These are phyloP conservation scores for Agelastica alni DNA, from an alignment of 2,888 invertebrate species.

Conservation along the genomic window DNA sequence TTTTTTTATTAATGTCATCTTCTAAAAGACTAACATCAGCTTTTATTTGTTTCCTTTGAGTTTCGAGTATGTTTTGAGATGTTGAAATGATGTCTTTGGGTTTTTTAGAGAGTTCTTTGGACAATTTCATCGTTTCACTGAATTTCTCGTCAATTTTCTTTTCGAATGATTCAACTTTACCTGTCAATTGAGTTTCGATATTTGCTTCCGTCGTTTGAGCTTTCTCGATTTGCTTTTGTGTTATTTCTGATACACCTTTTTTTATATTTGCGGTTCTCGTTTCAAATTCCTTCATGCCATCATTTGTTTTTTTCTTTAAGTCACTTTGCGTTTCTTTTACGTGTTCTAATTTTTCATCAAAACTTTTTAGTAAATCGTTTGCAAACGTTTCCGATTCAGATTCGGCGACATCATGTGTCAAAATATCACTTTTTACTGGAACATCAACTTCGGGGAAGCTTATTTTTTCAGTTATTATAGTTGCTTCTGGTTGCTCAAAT, in stretches of 20 bases:
- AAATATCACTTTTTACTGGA: background rate
- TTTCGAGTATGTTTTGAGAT: conserved; percentile 24
- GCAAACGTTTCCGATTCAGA: conserved; percentile 33
- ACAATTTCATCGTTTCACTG: conserved; percentile 36
- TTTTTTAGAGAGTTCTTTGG: conserved; percentile 34
- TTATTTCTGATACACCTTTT: conserved; percentile 17
- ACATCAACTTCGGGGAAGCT: background rate
- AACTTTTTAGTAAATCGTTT: conserved; percentile 37
- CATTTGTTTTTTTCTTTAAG: background rate
- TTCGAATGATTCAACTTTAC: conserved; percentile 34
- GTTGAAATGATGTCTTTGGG: conserved; percentile 25
- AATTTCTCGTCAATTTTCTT: conserved; percentile 44
- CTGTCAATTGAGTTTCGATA: background rate
- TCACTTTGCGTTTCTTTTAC: conserved; percentile 30
- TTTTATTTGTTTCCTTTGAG: conserved; percentile 26
- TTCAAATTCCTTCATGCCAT: conserved; percentile 15
- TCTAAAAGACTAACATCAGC: conserved; percentile 24
- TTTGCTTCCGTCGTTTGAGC: conserved; percentile 34
- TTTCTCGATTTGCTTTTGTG: conserved; percentile 1
- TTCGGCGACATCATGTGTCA: background rate
- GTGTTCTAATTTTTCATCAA: conserved; percentile 38
- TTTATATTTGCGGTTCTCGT: conserved; percentile 24
- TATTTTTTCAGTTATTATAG: conserved; percentile 2
- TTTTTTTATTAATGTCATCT: conserved; percentile 29
- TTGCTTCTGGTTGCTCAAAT: conserved; percentile 11